A percentile compares a stretch with the other conserved stretches of the same genome.
phyloP scores from a whole-genome alignment of 2,113 vertebrate species.

The Tiliqua scincoides region DNA sequence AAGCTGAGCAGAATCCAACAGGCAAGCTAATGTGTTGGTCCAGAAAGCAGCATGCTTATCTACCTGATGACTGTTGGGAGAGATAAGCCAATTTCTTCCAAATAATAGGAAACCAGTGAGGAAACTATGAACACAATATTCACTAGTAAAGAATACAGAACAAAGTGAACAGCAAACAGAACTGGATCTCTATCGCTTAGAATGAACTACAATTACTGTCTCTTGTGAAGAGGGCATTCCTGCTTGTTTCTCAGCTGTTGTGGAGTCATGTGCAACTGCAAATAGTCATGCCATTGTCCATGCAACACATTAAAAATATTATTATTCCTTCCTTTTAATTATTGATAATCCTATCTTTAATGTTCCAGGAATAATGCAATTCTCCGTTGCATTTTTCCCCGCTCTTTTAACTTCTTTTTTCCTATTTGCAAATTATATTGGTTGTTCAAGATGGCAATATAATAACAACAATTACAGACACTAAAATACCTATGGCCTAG shows the following conservation, averaged over 20 bases:
- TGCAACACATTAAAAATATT: background rate
- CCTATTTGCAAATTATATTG: background rate
- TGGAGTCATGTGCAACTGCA: background rate
- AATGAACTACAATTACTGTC: background rate
- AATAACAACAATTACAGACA: background rate
- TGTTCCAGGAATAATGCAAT: background rate
- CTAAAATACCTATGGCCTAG: background rate
- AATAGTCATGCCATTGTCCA: background rate
- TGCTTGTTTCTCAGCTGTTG: background rate
- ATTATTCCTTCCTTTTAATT: background rate
- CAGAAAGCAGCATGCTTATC: background rate
- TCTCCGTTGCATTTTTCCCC: background rate
- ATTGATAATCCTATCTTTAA: background rate
- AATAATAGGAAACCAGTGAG: background rate
- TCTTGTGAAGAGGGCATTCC: background rate
- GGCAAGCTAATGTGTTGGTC: constrained; percentile 8
- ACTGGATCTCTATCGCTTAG: background rate
- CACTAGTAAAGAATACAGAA: rapidly evolving
- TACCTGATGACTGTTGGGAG: background rate
- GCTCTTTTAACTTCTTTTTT: too few relatives aligned
- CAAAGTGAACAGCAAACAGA: background rate
- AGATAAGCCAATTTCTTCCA: background rate
- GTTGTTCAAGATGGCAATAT: background rate
- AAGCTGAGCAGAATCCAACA: background rate
- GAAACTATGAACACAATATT: rapidly evolving